Percentiles rank a stretch among this genome's conserved stretches.
These are phyloP conservation scores for Gadopsis marmoratus DNA, from an alignment of 2,797 vertebrate genomes.

Conservation along the genomic window DNA sequence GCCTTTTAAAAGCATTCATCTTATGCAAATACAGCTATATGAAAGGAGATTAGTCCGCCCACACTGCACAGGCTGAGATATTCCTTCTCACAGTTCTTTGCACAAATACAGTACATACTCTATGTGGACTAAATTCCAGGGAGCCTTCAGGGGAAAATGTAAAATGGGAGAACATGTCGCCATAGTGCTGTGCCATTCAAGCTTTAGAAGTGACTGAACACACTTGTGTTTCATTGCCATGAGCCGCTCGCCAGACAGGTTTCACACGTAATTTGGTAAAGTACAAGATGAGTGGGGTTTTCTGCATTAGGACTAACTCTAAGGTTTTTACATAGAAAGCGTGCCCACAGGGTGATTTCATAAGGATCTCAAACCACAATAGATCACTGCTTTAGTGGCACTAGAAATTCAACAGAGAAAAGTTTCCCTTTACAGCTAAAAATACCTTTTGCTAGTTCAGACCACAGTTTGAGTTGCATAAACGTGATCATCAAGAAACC, in stretches of 20 bases:
- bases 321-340: neutral
- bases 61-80: slow-evolving; percentile 15
- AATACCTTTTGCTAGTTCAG: neutral
- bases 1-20: slow-evolving; percentile 28
- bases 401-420: neutral
- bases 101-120: slow-evolving; percentile 11
- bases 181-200: neutral
- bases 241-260: slow-evolving; percentile 26
- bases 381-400: neutral
- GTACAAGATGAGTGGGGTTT: neutral
- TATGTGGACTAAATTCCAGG: slow-evolving; percentile 8
- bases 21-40: slow-evolving; percentile 17
- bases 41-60: slow-evolving; percentile 48
- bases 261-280: slow-evolving; percentile 10
- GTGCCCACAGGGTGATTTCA: neutral
- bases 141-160: slow-evolving; percentile 6
- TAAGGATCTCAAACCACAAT: neutral
- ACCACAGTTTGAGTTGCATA: neutral
- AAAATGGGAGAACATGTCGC: slow-evolving; percentile 10
- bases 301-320: neutral
- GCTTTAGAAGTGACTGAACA: slow-evolving; percentile 18
- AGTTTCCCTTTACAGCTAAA: neutral
- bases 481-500: neutral
- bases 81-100: slow-evolving; percentile 20
- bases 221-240: slow-evolving; percentile 1